phyloP scores from a whole-genome alignment of 2,113 vertebrate genomes.

The Aplodontia rufa region DNA sequence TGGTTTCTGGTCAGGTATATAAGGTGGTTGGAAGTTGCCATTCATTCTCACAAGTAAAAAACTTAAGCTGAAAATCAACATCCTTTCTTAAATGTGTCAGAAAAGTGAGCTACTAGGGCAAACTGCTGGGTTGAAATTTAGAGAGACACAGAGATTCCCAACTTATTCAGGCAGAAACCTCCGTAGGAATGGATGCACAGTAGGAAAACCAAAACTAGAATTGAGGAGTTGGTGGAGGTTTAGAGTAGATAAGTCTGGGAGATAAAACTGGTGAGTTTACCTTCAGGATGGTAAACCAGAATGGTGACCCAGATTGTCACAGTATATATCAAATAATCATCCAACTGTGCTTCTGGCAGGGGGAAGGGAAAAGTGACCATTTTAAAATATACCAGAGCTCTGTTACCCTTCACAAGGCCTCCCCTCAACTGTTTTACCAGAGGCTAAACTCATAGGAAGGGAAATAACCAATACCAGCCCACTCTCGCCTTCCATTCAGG shows the following conservation, averaged over 20 bases:
- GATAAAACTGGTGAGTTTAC: background rate
- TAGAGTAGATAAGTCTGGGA: background rate
- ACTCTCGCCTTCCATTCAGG: background rate
- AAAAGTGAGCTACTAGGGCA: background rate
- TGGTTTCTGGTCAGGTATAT: background rate
- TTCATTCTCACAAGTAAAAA: background rate
- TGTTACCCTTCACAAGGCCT: background rate
- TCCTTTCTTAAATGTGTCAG: background rate
- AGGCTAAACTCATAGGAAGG: background rate
- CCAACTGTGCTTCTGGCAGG: background rate
- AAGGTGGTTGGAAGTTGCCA: background rate
- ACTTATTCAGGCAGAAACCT: background rate
- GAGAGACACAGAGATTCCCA: background rate
- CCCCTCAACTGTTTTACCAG: background rate
- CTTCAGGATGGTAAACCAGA: too few relatives aligned
- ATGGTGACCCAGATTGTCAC: background rate
- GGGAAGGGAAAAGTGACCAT: too few relatives aligned
- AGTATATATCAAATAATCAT: background rate
- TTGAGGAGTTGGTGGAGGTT: background rate
- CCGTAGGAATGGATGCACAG: too few relatives aligned
- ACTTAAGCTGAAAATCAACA: background rate
- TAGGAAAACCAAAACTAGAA: background rate
- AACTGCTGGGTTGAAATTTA: background rate
- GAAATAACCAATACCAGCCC: background rate
- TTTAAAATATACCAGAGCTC: background rate